Percentiles rank a stretch among this genome's conserved stretches.
Conservation (phyloP, 2,113 vertebrate genomes). For the Rhadina sibilatrix region DNA sequence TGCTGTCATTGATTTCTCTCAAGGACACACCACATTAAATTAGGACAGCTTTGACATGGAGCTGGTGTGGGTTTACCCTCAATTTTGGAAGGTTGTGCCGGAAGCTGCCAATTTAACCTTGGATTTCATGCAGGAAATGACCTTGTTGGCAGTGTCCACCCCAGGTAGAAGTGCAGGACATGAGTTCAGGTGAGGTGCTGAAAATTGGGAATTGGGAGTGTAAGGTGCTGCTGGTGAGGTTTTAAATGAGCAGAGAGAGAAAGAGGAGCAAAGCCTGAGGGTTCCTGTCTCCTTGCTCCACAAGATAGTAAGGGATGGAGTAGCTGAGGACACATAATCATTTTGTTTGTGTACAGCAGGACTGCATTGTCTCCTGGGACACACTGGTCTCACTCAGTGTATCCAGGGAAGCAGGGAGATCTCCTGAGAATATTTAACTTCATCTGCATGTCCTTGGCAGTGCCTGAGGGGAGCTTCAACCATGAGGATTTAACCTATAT, state of each 20-base stretch:
- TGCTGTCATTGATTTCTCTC: not conserved
- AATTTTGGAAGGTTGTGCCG: not conserved
- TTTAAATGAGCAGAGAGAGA: not conserved
- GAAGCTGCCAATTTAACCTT: not conserved
- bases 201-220: not conserved
- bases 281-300: not conserved
- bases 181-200: not conserved
- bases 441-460: not conserved
- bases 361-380: not conserved
- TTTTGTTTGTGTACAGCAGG: not conserved
- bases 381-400: not conserved
- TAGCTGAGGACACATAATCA: not conserved
- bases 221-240: not conserved
- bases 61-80: not conserved
- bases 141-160: not conserved
- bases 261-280: not conserved
- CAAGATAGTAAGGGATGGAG: not conserved
- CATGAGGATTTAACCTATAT: not conserved
- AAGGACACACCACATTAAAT: rapidly evolving
- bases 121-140: not conserved
- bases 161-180: not conserved
- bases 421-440: not conserved
- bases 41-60: not conserved
- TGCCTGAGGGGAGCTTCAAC: conserved; percentile 12
- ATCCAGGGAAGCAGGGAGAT: not conserved